Evolutionary conservation across 1,140 invertebrate genomes (phyloP).

Genomic region (Drosophila kurseongensis): DNA sequence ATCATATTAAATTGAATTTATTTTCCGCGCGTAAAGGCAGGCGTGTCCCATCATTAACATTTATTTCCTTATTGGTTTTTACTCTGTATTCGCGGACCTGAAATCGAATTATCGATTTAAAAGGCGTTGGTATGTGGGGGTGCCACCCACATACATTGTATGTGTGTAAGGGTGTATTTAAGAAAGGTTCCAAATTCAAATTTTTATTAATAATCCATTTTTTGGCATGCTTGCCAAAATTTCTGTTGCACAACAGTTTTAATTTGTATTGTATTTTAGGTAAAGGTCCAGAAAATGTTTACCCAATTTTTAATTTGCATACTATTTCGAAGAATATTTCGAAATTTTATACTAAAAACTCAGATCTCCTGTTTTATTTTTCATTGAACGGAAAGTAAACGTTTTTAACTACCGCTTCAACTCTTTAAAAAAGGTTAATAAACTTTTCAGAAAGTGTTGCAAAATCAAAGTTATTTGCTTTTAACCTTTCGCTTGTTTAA

Average conservation of each 20-base stretch:
- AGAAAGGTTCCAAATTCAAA: neutral
- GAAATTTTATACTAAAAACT: too few species aligned
- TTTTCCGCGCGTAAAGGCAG: constrained; percentile 28
- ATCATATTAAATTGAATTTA: constrained; percentile 24
- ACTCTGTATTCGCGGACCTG: constrained; percentile 20
- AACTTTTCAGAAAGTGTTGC: constrained; percentile 50
- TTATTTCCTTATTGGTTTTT: constrained; percentile 47
- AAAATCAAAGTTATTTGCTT: constrained; percentile 32
- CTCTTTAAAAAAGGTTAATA: constrained; percentile 66
- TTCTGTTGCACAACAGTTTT: neutral
- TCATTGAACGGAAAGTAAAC: constrained; percentile 56
- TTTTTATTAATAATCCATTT: neutral
- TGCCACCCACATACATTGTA: neutral
- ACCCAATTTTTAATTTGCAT: too few species aligned
- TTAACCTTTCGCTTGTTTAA: constrained; percentile 82
- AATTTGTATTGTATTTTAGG: neutral
- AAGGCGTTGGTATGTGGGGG: neutral
- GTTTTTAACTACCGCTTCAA: constrained; percentile 13
- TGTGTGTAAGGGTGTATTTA: neutral
- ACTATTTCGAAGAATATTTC: too few species aligned
- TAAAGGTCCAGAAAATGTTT: neutral
- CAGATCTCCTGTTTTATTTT: neutral
- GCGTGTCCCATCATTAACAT: constrained; percentile 42
- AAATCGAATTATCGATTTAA: constrained; percentile 43
- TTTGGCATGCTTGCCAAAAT: neutral